Conservation (phyloP, 2,797 vertebrate species). For the Gymnoscopelus braueri region DNA sequence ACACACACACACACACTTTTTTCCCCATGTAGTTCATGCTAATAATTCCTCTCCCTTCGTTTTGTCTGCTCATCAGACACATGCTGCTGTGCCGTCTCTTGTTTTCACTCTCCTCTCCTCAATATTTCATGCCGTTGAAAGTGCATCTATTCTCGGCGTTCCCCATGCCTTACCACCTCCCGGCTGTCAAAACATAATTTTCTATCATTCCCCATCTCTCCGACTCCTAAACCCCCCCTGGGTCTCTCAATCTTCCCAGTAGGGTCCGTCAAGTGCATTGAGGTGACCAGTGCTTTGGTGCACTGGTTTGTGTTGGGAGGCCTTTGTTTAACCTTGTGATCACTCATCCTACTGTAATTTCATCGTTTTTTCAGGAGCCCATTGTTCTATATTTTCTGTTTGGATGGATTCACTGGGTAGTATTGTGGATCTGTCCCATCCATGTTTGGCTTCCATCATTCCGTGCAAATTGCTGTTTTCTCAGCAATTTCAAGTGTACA, state of each 20-base stretch:
- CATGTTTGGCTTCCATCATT: slow-evolving; percentile 26
- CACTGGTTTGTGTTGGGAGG: slow-evolving; percentile 3
- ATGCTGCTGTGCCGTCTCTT: slow-evolving; percentile 61
- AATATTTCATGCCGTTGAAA: slow-evolving; percentile 78
- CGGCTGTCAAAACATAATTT: slow-evolving; percentile 74
- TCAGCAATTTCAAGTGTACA: slow-evolving; percentile 43
- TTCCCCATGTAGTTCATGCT: slow-evolving; percentile 43
- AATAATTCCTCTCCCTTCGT: slow-evolving; percentile 51
- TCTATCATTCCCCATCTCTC: slow-evolving; percentile 59
- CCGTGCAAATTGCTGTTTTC: slow-evolving; percentile 2
- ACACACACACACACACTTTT: too few species aligned
- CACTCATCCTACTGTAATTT: background rate
- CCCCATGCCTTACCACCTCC: slow-evolving; percentile 60
- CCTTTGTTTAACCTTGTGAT: slow-evolving; percentile 13
- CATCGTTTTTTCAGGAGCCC: background rate
- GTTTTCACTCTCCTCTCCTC: slow-evolving; percentile 64
- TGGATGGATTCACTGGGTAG: slow-evolving; percentile 30
- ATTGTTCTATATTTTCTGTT: slow-evolving; percentile 4
- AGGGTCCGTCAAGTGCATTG: slow-evolving; percentile 20
- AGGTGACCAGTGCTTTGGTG: slow-evolving; percentile 28
- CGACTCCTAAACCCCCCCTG: slow-evolving; percentile 36
- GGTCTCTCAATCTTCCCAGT: slow-evolving; percentile 24
- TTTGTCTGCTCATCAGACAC: slow-evolving; percentile 73
- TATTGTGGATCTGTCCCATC: slow-evolving; percentile 30
- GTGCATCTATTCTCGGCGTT: slow-evolving; percentile 73